phyloP scores from a whole-genome alignment of 2,797 vertebrate genomes.

The Antennarius maculatus region DNA sequence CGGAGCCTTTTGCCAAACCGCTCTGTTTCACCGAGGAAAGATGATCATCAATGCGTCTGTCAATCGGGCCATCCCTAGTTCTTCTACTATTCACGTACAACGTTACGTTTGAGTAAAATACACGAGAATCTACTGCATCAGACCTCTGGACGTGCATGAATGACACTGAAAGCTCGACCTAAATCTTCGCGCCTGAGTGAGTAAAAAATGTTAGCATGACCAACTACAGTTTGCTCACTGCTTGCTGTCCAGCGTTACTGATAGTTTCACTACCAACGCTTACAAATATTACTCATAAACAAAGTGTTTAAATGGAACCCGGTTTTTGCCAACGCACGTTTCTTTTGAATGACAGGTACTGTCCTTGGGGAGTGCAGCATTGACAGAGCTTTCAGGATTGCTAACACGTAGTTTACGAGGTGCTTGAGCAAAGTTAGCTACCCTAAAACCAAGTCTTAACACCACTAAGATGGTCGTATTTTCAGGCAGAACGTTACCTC shows the following conservation, averaged over 20 bases:
- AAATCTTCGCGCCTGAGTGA: slow-evolving; percentile 22
- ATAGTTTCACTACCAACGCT: neutral
- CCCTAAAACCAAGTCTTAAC: neutral
- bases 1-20: too few species aligned
- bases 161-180: slow-evolving; percentile 3
- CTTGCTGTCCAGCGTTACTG: neutral
- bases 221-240: slow-evolving; percentile 24
- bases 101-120: fast-evolving
- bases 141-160: neutral
- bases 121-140: fast-evolving
- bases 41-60: too few species aligned
- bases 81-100: too few species aligned
- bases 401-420: neutral
- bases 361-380: neutral
- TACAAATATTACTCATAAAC: neutral
- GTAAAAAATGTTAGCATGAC: slow-evolving; percentile 19
- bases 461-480: neutral
- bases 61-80: too few species aligned
- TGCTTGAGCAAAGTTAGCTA: neutral
- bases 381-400: neutral
- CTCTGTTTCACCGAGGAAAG: too few species aligned
- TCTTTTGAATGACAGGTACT: fast-evolving
- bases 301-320: neutral
- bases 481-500: neutral
- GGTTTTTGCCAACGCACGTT: fast-evolving